Base-by-base conservation (phyloP, 2,888 invertebrate species). In the Phania funesta region DNA sequence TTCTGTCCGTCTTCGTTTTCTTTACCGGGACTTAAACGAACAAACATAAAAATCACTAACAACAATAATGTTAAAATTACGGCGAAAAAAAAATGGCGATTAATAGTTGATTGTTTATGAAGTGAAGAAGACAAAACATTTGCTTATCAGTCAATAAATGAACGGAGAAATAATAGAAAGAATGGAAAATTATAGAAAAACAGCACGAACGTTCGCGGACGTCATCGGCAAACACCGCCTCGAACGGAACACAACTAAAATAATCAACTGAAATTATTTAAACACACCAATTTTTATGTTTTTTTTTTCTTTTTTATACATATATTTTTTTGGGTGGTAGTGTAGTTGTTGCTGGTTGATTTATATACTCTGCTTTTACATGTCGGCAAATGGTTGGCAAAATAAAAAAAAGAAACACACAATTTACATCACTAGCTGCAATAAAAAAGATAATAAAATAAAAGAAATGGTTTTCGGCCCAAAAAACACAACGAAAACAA, bases 221-320 rank as follows among this genome's bases (percentile, higher is more conserved):
- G 70, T 78, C 74, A 82, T 65, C 70, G 70, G 54, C 50, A 64
- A 73, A 44, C 54, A 74, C 80, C 52, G 38, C 70, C 38, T 65
- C 60, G 76, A 62, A 62, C 73, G 48, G 73, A 48, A 50, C 62
- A 73, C 77, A 81, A 78, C 82, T 78, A 41, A 82, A 82, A 35
- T 74, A 32, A 50, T 38, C 54, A 65, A 74, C 50, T 67, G 9
- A 81, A 77, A 73, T 64, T 64, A 58, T 70, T 80, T 65, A 79
- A 60, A 64, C 29, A 48, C 62, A 58, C 9, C 22, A 67, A 29
- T 46, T 20, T 65, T 75, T 26, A 35, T 16, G n/a, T 70, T 38
- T 77, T 13, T 26, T 65, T 44, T 73, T 58, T 54, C 6, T 54
- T 44, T 77, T 56, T n/a, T 73, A 16, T 44, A 13, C 32, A 18